Conservation (phyloP, 2,113 vertebrate species). For the Rynchops niger region DNA sequence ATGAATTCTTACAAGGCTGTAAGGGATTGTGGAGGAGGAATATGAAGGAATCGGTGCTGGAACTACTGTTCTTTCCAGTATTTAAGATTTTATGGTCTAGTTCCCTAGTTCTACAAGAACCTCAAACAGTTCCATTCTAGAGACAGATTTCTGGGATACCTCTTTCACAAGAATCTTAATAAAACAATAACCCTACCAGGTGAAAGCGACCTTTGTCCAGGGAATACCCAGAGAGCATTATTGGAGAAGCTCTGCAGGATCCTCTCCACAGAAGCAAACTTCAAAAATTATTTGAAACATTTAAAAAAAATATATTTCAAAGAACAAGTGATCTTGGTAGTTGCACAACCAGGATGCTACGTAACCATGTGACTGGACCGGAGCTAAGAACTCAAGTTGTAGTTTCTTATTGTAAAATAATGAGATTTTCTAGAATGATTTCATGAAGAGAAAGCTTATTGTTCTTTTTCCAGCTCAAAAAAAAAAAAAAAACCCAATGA, state of each 20-base stretch:
- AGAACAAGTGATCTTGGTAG: not conserved
- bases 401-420: not conserved
- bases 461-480: not conserved
- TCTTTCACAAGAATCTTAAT: not conserved
- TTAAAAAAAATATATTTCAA: not conserved
- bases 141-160: not conserved
- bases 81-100: not conserved
- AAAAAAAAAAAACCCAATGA: not conserved
- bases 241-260: not conserved
- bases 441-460: not conserved
- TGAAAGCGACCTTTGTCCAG: not conserved
- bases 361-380: not conserved
- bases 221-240: not conserved
- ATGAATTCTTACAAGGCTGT: not conserved
- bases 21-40: too few species aligned
- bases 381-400: not conserved
- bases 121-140: not conserved
- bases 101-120: not conserved
- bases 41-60: not conserved
- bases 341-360: not conserved
- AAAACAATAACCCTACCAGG: not conserved
- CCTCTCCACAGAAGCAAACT: not conserved
- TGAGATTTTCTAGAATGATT: not conserved
- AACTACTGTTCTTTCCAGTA: not conserved
- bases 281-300: not conserved